phyloP scores from a whole-genome alignment of 2,888 invertebrate genomes.

The Chrysolina americana region DNA sequence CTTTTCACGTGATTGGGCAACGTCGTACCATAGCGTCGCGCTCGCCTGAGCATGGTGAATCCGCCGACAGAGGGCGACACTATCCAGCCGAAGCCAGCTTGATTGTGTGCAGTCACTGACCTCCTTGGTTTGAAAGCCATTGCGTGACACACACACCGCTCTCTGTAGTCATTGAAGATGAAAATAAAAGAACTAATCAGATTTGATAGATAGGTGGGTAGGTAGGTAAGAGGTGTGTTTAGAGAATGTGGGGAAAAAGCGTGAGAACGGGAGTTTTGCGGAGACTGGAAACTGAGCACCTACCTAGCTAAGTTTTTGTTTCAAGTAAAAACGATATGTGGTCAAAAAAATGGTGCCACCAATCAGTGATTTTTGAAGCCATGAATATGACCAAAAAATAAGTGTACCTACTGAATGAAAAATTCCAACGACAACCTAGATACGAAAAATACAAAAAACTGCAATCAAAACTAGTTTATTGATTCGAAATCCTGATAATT shows the following conservation, averaged over 20 bases:
- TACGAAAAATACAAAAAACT: no score
- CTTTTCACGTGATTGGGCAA: constrained; percentile 5
- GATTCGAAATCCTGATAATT: no score
- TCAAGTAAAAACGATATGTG: no score
- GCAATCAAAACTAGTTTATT: no score
- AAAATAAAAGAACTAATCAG: constrained; percentile 4
- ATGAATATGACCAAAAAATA: no score
- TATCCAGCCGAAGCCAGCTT: constrained; percentile 40
- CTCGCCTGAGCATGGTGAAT: constrained; percentile 26
- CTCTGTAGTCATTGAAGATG: constrained; percentile 27
- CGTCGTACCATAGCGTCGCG: constrained; percentile 27
- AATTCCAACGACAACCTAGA: no score
- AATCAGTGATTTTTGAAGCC: no score
- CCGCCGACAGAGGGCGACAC: constrained; percentile 44
- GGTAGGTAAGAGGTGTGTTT: background rate
- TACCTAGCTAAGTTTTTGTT: background rate
- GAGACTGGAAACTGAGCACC: background rate
- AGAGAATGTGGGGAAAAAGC: background rate
- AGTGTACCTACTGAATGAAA: no score
- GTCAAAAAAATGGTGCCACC: no score
- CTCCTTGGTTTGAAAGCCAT: constrained; percentile 49
- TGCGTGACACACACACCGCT: constrained; percentile 47
- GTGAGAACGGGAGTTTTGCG: background rate
- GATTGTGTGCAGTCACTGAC: constrained; percentile 51
- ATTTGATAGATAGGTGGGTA: constrained; percentile 14